These are phyloP conservation scores for Colletes collaris DNA, from an alignment of 2,888 invertebrate genomes.

Conservation along the genomic window DNA sequence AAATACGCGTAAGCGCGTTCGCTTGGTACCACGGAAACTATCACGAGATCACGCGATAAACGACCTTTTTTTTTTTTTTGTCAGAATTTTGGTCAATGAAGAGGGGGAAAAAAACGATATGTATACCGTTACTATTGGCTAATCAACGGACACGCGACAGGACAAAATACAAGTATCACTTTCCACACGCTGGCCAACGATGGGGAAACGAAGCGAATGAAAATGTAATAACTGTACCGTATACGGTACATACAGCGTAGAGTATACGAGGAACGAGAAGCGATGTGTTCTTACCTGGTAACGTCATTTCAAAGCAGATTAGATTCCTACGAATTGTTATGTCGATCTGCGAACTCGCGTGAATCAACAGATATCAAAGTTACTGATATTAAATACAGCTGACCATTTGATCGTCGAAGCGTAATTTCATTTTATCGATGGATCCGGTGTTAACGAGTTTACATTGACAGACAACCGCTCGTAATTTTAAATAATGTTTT, in stretches of 20 bases:
- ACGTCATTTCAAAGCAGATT: conserved; percentile 26
- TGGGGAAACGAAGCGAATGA: conserved; percentile 20
- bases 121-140: conserved; percentile 18
- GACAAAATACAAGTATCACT: conserved; percentile 28
- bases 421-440: conserved; percentile 10
- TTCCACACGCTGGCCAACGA: conserved; percentile 18
- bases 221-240: conserved; percentile 58
- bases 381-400: neutral
- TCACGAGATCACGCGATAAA: neutral
- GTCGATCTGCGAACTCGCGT: neutral
- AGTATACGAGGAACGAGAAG: conserved; percentile 8
- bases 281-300: conserved; percentile 41
- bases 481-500: neutral
- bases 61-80: neutral
- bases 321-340: neutral
- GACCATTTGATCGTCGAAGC: conserved; percentile 9
- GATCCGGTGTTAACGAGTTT: neutral
- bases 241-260: conserved; percentile 37
- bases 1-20: neutral
- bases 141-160: conserved; percentile 30
- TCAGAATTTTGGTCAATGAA: conserved; percentile 13
- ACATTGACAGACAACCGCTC: neutral
- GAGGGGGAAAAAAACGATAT: neutral
- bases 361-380: conserved; percentile 4
- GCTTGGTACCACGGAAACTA: neutral